These are phyloP conservation scores for Micronycteris hirsuta DNA, from an alignment of 2,113 vertebrate genomes.

Conservation along the genomic window DNA sequence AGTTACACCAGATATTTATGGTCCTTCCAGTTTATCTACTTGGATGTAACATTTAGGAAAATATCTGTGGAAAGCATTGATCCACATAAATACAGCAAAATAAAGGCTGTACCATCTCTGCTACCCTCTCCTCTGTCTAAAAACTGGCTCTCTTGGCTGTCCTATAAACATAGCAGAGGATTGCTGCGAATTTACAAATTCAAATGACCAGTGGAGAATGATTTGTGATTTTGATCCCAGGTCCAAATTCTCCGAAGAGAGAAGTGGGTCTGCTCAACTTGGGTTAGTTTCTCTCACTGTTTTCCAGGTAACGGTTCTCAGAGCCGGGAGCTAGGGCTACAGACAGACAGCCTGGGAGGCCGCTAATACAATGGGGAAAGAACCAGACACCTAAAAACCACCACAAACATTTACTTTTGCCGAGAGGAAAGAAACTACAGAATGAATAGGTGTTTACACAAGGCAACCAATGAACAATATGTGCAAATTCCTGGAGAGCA, in stretches of 20 bases:
- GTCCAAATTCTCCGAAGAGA: background rate
- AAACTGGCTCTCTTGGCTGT: background rate
- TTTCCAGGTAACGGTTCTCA: background rate
- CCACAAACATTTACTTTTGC: background rate
- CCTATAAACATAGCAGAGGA: background rate
- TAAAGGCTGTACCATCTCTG: background rate
- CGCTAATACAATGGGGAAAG: background rate
- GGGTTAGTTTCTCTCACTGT: background rate
- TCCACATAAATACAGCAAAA: background rate
- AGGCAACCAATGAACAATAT: conserved; percentile 38
- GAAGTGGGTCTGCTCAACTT: background rate
- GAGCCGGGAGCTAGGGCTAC: background rate
- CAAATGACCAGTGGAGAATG: background rate
- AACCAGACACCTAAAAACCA: background rate
- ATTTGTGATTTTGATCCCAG: conserved; percentile 15
- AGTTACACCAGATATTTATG: background rate
- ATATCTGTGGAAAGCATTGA: background rate
- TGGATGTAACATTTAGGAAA: conserved; percentile 22
- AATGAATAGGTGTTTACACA: background rate
- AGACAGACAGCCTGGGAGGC: background rate
- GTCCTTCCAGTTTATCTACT: background rate
- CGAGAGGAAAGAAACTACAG: conserved; percentile 20
- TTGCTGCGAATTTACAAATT: too few species aligned
- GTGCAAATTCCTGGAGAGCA: conserved; percentile 38
- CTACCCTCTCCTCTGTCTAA: background rate